Conservation (phyloP, 2,113 vertebrate species). For the Mormyrus iriodes region DNA sequence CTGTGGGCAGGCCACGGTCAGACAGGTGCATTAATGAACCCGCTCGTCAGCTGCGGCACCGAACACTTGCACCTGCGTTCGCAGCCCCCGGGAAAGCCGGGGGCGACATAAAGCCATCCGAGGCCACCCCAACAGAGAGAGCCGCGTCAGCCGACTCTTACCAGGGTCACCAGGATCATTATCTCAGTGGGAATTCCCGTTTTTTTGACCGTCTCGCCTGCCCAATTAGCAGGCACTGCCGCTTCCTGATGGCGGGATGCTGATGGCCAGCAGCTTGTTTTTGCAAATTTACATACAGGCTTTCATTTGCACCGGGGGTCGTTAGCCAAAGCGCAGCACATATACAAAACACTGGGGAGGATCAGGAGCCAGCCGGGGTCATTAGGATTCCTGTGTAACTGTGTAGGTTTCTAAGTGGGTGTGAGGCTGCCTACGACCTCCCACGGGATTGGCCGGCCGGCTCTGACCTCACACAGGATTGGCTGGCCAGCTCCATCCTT, state of each 20-base stretch:
- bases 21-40: not conserved
- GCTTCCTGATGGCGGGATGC: constrained; percentile 28
- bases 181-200: constrained; percentile 18
- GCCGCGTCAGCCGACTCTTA: not conserved
- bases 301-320: constrained; percentile 14
- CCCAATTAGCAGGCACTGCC: constrained; percentile 17
- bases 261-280: constrained; percentile 28
- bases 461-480: not conserved
- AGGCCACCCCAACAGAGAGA: not conserved
- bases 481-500: not conserved
- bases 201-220: constrained; percentile 17
- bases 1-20: not conserved
- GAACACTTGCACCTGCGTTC: constrained; percentile 1
- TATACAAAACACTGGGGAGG: not conserved
- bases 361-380: too few species aligned
- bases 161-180: constrained; percentile 5
- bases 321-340: not conserved
- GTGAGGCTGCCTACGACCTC: not conserved
- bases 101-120: not conserved
- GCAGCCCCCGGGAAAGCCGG: not conserved
- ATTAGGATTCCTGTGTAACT: not conserved
- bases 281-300: not conserved
- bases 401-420: not conserved
- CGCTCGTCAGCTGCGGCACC: not conserved
- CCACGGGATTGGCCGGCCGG: not conserved